Evolutionary conservation across 1,140 invertebrate species (phyloP), one percentile per base, ranked within the genome.

Genomic region (Geopemphigus sp.): DNA sequence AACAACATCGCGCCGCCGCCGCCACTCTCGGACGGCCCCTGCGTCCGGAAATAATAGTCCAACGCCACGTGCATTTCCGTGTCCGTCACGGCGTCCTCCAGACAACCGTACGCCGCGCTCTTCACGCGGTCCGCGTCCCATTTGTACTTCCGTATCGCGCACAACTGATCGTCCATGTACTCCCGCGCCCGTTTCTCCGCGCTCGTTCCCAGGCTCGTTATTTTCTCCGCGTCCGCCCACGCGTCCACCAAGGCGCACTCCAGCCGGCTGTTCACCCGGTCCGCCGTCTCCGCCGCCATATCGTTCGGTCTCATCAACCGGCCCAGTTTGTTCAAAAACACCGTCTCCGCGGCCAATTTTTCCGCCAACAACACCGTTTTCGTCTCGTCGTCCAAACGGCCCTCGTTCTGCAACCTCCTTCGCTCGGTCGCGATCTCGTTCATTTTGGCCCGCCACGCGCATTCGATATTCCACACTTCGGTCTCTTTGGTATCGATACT

Each of bases 341-440:
- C 88, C 54, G 90, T 90, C 86, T 94, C 92, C 83, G 90, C 93
- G 0, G 92, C 91, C 29, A 93, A 86, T 82, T 92, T 91, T 84
- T 93, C 92, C 2, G 92, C 91, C 80, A 93, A 84, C 70, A 93
- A 86, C 83, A 91, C 89, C 80, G 91, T 84, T 83, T 89, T 90
- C 68, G 90, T 89, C 81, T 89, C 87, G 56, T 88, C 88, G 76
- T 91, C 90, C 80, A 92, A 87, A 82, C 90, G 88, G 66, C 90
- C 90, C 12, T 88, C 87, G 80, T 89, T 87, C 63, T 88, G 86
- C 10, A 93, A 85, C 14, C 85, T 84, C 50, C 88, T 88, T 83
- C 90, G 89, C 83, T 88, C 90, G 82, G 88, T 88, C 15, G 89
- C 87, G 82, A 93, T 86, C 81, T 91, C 90, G 72, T 86, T 85